Evolutionary conservation across 2,888 invertebrate species (phyloP).

Genomic region (Amphipyra berbera): DNA sequence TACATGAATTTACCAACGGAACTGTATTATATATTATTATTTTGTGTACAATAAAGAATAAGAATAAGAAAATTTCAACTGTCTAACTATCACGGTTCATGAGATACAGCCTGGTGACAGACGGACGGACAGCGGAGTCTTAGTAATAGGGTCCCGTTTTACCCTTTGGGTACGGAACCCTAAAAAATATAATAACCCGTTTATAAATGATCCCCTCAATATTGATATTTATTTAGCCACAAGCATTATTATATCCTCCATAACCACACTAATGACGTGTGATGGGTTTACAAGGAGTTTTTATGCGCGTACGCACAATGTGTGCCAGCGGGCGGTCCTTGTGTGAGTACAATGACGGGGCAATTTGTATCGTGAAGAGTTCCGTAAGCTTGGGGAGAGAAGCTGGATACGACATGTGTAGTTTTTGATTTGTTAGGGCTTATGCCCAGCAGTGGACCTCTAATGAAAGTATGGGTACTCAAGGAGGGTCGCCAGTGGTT

Average conservation of each 20-base stretch:
- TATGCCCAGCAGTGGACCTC: slow-evolving; percentile 4
- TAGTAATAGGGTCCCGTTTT: too few species aligned
- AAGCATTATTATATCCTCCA: slow-evolving; percentile 64
- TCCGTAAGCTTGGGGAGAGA: slow-evolving; percentile 21
- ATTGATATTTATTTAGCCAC: slow-evolving; percentile 68
- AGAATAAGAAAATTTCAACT: too few species aligned
- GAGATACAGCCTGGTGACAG: too few species aligned
- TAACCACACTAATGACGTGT: slow-evolving; percentile 65
- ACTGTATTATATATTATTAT: too few species aligned
- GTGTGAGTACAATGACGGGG: slow-evolving; percentile 50
- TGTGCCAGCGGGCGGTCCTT: slow-evolving; percentile 66
- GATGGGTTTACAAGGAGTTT: slow-evolving; percentile 52
- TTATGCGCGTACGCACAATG: slow-evolving; percentile 48
- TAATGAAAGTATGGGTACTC: neutral
- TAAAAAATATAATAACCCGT: slow-evolving; percentile 58
- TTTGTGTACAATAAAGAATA: too few species aligned
- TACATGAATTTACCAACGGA: too few species aligned
- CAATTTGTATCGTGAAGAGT: slow-evolving; percentile 60
- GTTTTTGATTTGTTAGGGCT: slow-evolving; percentile 35
- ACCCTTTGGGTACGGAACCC: too few species aligned
- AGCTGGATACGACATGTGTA: slow-evolving; percentile 40
- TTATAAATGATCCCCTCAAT: slow-evolving; percentile 56
- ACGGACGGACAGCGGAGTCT: too few species aligned
- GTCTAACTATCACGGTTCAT: too few species aligned
- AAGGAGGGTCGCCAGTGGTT: too few species aligned